phyloP scores from a whole-genome alignment of 2,113 vertebrate species.

The Vulpes lagopus region DNA sequence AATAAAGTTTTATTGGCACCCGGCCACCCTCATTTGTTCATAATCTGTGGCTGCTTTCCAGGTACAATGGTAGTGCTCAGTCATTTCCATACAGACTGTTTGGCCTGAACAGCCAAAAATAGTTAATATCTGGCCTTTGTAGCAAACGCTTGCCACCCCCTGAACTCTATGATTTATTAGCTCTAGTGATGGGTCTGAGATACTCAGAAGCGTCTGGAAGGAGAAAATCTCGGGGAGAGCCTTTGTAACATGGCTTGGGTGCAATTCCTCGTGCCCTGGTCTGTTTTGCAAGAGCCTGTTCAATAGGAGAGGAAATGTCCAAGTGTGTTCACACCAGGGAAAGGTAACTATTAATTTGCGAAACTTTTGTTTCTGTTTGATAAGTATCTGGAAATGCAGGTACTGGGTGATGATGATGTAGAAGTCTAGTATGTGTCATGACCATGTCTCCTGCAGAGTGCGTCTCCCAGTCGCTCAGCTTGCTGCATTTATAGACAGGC shows the following conservation, averaged over 20 bases:
- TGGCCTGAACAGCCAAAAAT: not conserved
- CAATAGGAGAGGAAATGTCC: not conserved
- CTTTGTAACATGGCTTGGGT: not conserved
- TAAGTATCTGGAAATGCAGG: not conserved
- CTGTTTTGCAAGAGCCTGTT: not conserved
- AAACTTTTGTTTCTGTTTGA: not conserved
- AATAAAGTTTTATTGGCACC: not conserved
- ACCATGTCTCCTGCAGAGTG: not conserved
- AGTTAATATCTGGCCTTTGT: not conserved
- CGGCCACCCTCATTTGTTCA: not conserved
- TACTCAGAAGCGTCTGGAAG: not conserved
- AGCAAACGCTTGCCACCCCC: not conserved
- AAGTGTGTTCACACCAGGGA: not conserved
- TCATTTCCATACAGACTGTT: not conserved
- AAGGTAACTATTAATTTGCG: not conserved
- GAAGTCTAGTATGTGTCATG: not conserved
- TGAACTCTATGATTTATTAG: not conserved
- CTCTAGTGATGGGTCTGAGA: not conserved
- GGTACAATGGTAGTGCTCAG: not conserved
- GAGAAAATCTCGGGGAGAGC: not conserved
- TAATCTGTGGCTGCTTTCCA: not conserved
- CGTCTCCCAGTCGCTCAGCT: accelerated
- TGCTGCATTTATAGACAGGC: no score
- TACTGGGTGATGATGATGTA: no score
- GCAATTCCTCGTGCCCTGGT: not conserved